Evolutionary conservation across 2,113 vertebrate genomes (phyloP), one percentile per base, ranked within the genome.

Genomic region (Syngnathus floridae): DNA sequence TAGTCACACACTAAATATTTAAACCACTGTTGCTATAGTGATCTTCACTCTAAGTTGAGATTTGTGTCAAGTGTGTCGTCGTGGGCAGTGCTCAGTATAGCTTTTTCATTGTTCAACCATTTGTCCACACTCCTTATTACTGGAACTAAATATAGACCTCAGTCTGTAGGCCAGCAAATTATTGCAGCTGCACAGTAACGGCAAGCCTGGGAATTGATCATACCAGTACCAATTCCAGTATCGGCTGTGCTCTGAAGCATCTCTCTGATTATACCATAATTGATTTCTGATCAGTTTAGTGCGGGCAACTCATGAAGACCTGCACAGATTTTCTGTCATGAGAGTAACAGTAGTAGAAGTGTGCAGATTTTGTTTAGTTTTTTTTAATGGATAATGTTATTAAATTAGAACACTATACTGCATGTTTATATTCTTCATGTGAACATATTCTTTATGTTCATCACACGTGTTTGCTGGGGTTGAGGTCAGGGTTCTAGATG

Each of bases 1-100:
- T 85, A 84, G 81, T 76, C 73, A 10, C 72, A 65, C 64, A 43
- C 66, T 88, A 75, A 86, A 88, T 90, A 86, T 90, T 86, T 83
- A 82, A 88, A 74, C 69, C 76, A 17, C 66, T 64, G 86, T 89
- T 89, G 84, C 85, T 77, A 87, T 87, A 75, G 87, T 19, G 22
- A 88, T 80, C 40, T 75, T 72, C 77, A 78, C 72, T 75, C 74
- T 64, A 66, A 68, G 78, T 79, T 72, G 63, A 63, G 67, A 67
- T 74, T 77, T 76, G 75, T 83, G 79, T 71, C 63, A 67, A 69
- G 64, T 41, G 65, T 60, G 57, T 73, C 54, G 70, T 65, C 48
- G 63, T 71, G 57, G 73, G 71, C 55, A 22, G 37, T 16, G 62
- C 69, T 75, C 49, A 60, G 70, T 56, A 31, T 45, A 41, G 22